Base-by-base conservation (phyloP, 2,113 vertebrate genomes). In the Tor tambroides region DNA sequence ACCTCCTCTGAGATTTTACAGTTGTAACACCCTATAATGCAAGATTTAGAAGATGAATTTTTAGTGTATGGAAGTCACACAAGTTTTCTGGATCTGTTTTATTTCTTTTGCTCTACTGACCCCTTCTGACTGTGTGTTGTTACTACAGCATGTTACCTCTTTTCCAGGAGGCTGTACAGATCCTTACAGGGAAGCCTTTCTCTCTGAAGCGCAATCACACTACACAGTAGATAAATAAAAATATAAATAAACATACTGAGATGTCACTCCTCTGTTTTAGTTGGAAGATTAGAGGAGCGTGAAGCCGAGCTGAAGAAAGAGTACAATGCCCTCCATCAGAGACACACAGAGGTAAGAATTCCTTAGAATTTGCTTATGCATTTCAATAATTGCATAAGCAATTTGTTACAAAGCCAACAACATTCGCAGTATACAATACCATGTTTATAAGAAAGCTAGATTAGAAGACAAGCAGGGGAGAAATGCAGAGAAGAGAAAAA, bases 261-360 rank as follows among this genome's bases (percentile, higher is more conserved):
- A 41, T 63, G 8, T 28, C 12, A 0, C 19, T 38, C 21, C 32
- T 88, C 92, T 87, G 91, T 54, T 93, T 41, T 92, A 99, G 98
- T 99, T 92, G 94, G 95, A 95, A 97, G 98, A 93, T 93, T 99
- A 89, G 98, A 99, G 87, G 98, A 99, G 92, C 95, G 98, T 87
- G 98, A 99, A 92, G 95, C 97, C 4, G 98, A 99, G 85, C 94
- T 99, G 88, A 99, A 98, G 94, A 99, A 98, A 82, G 98, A 99
- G 87, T 99, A 97, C 89, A 97, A 97, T 88, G 91, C 96, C 19
- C 96, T 99, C 90, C 97, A 99, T 92, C 98, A 98, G 91, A 96
- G 98, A 90, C 98, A 99, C 92, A 99, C 98, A 15, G 98, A 99
- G 97, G 98, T 99, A 89, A 86, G 95, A 92, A 10, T 59, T 23